Conservation (phyloP, 2,797 vertebrate genomes). For the Chaetophractus vellerosus region DNA sequence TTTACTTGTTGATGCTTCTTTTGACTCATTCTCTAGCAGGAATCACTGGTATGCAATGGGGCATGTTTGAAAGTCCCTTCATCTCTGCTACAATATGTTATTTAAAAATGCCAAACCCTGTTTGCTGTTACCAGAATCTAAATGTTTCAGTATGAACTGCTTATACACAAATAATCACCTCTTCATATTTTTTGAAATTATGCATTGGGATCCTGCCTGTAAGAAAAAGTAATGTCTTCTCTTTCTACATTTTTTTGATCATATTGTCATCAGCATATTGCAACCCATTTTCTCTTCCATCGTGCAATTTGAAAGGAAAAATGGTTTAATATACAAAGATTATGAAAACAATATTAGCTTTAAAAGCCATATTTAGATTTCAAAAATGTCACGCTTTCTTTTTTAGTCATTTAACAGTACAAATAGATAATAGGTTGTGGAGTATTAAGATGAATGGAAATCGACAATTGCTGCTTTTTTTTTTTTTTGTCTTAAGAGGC, state of each 20-base stretch:
- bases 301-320: neutral
- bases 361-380: neutral
- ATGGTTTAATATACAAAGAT: neutral
- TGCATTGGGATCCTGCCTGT: conserved; percentile 62
- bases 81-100: conserved; percentile 89
- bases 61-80: conserved; percentile 88
- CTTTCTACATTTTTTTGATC: neutral
- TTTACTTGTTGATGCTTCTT: conserved; percentile 83
- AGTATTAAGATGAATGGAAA: neutral
- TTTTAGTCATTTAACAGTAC: neutral
- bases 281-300: conserved; percentile 21
- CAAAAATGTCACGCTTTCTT: neutral
- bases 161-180: conserved; percentile 78
- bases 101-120: conserved; percentile 91
- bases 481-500: neutral
- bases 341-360: neutral
- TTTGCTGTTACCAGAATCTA: conserved; percentile 85
- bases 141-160: conserved; percentile 83
- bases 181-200: conserved; percentile 83
- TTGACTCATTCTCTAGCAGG: conserved; percentile 84
- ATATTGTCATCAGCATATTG: neutral
- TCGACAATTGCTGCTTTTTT: neutral
- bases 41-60: conserved; percentile 85
- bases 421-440: neutral
- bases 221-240: conserved; percentile 38